phyloP scores from a whole-genome alignment of 2,113 vertebrate species.

The Oenanthe oenanthe region DNA sequence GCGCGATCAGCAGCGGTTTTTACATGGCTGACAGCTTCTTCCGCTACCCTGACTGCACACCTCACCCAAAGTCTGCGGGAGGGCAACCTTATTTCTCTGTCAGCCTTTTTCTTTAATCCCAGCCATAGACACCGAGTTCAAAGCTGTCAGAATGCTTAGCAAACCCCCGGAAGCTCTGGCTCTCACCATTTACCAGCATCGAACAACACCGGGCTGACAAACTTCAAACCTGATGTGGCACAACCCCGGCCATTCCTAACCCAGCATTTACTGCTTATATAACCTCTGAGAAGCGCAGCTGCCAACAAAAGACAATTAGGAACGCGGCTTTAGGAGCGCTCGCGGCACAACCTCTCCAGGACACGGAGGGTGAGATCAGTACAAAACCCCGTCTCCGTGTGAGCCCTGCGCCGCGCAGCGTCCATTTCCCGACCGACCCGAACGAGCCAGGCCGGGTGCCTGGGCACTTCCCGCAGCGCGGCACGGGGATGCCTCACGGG shows the following conservation, averaged over 20 bases:
- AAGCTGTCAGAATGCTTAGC: background rate
- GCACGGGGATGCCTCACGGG: background rate
- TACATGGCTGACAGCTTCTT: background rate
- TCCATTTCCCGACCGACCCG: background rate
- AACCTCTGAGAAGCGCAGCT: background rate
- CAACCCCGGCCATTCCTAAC: background rate
- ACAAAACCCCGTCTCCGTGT: background rate
- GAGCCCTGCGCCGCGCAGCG: background rate
- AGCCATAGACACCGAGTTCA: background rate
- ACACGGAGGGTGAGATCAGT: background rate
- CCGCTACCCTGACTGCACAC: background rate
- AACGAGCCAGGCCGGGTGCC: background rate
- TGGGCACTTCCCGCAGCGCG: background rate
- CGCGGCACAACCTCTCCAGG: background rate
- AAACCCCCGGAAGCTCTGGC: background rate
- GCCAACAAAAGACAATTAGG: background rate
- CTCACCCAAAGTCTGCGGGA: background rate
- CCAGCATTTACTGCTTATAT: rapidly evolving
- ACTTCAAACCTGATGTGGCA: too few species aligned
- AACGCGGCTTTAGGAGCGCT: background rate
- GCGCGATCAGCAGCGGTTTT: background rate
- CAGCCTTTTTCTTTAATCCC: background rate
- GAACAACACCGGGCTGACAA: background rate
- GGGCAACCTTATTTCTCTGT: background rate
- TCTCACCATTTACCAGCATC: background rate